Evolutionary conservation across 92 coral and sea anemone species (phyloP).

Genomic region (Porites cylindrica): DNA sequence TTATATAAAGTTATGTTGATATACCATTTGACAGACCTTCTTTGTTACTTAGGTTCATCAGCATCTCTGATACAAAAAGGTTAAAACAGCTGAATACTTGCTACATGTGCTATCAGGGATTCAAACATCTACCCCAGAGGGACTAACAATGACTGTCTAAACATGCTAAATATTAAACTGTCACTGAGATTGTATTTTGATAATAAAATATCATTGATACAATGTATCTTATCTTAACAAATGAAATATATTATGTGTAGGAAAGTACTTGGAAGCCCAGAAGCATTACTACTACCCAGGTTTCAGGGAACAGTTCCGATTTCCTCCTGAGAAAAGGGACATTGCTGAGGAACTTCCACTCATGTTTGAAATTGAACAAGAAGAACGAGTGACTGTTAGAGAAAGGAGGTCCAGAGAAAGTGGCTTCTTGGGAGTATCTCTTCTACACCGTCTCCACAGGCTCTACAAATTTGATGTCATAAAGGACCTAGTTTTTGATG

Average conservation of each 20-base stretch:
- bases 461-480: constrained; percentile 56
- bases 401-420: constrained; percentile 53
- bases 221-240: constrained; percentile 6
- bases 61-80: constrained; percentile 1
- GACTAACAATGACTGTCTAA: background rate
- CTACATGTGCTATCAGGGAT: background rate
- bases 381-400: constrained; percentile 42
- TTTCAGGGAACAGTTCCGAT: constrained; percentile 49
- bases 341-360: constrained; percentile 48
- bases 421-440: constrained; percentile 62
- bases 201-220: constrained; percentile 9
- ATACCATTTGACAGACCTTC: constrained; percentile 6
- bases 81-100: constrained; percentile 4
- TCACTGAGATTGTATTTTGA: constrained; percentile 12
- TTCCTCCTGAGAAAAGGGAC: constrained; percentile 63
- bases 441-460: constrained; percentile 51
- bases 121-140: background rate
- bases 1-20: constrained; percentile 5
- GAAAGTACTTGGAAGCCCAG: constrained; percentile 45
- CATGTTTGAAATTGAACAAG: constrained; percentile 55
- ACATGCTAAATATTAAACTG: background rate
- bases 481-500: constrained; percentile 56
- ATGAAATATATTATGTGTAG: constrained; percentile 2
- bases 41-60: constrained; percentile 2
- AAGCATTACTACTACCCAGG: constrained; percentile 67